These are phyloP conservation scores for Merodon equestris DNA, from an alignment of 2,888 invertebrate species.

Conservation along the genomic window DNA sequence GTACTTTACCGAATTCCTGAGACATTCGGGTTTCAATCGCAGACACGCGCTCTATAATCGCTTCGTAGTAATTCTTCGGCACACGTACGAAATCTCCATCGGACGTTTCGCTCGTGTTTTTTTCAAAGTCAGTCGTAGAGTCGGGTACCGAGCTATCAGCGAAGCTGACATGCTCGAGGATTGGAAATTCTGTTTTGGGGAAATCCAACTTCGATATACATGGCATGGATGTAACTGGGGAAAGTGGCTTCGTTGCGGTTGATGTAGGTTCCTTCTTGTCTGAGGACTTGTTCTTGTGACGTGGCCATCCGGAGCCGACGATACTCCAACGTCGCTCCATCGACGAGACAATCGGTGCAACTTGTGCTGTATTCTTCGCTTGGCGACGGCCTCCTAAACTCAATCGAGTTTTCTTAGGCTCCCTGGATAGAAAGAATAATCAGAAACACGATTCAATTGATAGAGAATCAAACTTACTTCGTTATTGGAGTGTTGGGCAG, in stretches of 20 bases:
- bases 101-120: constrained; percentile 74
- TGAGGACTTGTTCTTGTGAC: constrained; percentile 49
- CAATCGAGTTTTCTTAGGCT: constrained; percentile 71
- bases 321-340: constrained; percentile 81
- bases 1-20: constrained; percentile 81
- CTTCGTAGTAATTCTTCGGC: constrained; percentile 87
- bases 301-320: constrained; percentile 74
- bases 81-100: constrained; percentile 85
- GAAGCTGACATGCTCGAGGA: constrained; percentile 30
- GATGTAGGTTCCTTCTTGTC: constrained; percentile 51
- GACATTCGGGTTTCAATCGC: constrained; percentile 86
- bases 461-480: constrained; percentile 80
- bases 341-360: constrained; percentile 71
- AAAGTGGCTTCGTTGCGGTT: constrained; percentile 77
- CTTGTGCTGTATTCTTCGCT: constrained; percentile 69
- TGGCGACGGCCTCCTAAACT: constrained; percentile 70
- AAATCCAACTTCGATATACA: constrained; percentile 64
- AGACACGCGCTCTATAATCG: constrained; percentile 86
- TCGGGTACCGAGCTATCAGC: constrained; percentile 50
- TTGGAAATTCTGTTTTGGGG: constrained; percentile 31
- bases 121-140: constrained; percentile 49
- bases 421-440: constrained; percentile 69
- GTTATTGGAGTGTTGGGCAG: constrained; percentile 82
- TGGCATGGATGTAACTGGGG: constrained; percentile 79
- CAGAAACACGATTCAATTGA: background rate